A percentile compares a stretch with the other conserved stretches of the same genome.
These are phyloP conservation scores for Spilosoma lubricipeda DNA, from an alignment of 2,888 invertebrate genomes.

Conservation along the genomic window DNA sequence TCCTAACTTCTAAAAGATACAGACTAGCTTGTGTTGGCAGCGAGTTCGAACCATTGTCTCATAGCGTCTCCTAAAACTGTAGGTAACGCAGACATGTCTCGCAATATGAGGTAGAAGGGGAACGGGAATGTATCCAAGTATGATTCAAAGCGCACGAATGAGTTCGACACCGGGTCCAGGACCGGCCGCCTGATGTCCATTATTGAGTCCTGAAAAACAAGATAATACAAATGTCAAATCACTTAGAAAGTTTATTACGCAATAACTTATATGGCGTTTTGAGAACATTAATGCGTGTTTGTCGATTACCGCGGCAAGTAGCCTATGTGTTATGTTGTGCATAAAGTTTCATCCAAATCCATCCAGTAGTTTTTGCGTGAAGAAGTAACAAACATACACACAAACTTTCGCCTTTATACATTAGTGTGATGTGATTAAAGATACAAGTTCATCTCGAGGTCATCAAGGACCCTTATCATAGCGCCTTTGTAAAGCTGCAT, in stretches of 20 bases:
- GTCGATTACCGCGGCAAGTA: too few relatives aligned
- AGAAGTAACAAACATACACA: too few relatives aligned
- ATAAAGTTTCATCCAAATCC: too few relatives aligned
- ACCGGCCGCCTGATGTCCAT: constrained; percentile 92
- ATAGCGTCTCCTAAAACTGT: constrained; percentile 97
- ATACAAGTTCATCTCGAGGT: too few relatives aligned
- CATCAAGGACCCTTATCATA: background rate
- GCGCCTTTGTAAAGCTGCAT: background rate
- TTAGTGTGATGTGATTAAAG: too few relatives aligned
- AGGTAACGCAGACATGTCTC: constrained; percentile 95
- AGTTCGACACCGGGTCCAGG: constrained; percentile 89
- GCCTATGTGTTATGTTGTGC: too few relatives aligned
- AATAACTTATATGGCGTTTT: background rate
- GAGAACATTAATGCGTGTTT: too few relatives aligned
- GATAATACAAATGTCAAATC: background rate
- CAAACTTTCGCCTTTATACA: too few relatives aligned
- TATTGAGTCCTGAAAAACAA: constrained; percentile 92
- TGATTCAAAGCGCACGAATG: constrained; percentile 88
- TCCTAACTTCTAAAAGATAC: background rate
- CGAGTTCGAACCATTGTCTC: constrained; percentile 99
- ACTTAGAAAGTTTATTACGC: background rate
- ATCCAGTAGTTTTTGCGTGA: too few relatives aligned
- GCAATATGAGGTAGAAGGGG: constrained; percentile 97
- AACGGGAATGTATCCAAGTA: constrained; percentile 99
- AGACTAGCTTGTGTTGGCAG: constrained; percentile 86